Evolutionary conservation across 2,797 vertebrate species (phyloP).

Genomic region (Gobio occitaniae): DNA sequence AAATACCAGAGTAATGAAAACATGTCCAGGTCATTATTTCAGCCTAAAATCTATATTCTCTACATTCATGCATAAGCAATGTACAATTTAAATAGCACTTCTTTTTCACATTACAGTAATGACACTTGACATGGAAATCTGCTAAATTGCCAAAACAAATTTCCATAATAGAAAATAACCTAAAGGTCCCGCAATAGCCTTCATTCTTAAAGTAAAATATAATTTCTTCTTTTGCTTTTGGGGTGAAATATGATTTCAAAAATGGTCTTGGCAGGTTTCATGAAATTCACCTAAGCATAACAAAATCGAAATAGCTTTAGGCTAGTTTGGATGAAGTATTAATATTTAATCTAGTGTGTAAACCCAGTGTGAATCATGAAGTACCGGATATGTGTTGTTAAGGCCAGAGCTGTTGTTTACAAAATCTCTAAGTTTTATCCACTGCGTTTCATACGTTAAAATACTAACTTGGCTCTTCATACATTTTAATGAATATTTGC

Average conservation of each 20-base stretch:
- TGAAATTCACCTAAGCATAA: neutral
- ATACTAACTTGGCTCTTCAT: neutral
- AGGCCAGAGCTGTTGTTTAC: neutral
- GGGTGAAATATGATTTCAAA: neutral
- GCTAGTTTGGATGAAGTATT: constrained; percentile 37
- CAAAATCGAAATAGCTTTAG: constrained; percentile 23
- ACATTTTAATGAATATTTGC: neutral
- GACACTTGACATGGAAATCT: neutral
- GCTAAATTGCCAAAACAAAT: neutral
- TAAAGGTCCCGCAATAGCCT: neutral
- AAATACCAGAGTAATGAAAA: too few relatives aligned
- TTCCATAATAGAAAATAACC: neutral
- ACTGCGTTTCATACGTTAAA: neutral
- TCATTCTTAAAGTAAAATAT: neutral
- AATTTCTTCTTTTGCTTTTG: neutral
- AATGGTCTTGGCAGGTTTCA: neutral
- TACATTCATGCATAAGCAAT: neutral
- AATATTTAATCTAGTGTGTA: constrained; percentile 38
- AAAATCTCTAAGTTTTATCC: constrained; percentile 3
- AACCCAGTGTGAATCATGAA: constrained; percentile 11
- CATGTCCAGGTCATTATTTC: too few relatives aligned
- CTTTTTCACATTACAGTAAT: neutral
- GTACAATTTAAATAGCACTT: neutral
- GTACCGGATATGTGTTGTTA: constrained; percentile 21
- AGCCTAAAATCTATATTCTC: neutral